These are phyloP conservation scores for Hippocampus comes DNA, from an alignment of 2,113 vertebrate genomes.

Conservation along the genomic window DNA sequence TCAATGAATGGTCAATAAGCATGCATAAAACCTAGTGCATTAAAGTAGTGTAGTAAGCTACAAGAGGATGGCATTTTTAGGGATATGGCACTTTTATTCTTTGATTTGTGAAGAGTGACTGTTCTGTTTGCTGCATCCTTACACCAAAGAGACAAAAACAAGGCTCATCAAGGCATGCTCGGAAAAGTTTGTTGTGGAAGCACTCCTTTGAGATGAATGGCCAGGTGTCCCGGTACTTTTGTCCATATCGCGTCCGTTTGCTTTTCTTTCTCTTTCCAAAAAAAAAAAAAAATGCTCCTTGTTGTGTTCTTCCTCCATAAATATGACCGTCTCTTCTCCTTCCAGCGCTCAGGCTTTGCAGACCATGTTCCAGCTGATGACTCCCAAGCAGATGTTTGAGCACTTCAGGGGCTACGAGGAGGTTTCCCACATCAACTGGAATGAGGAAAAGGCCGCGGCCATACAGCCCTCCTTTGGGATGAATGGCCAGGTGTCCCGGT, in stretches of 20 bases:
- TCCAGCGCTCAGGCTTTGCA: constrained; percentile 91
- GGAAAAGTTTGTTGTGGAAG: not conserved
- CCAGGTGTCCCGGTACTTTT: not conserved
- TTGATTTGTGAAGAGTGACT: not conserved
- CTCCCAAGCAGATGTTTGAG: constrained; percentile 98
- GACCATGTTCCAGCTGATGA: constrained; percentile 99
- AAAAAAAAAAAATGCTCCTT: not conserved
- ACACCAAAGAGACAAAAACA: not conserved
- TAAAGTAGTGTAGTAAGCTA: not conserved
- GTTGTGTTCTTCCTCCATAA: constrained; percentile 18
- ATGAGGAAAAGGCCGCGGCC: constrained; percentile 91
- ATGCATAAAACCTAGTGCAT: not conserved
- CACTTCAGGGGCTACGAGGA: constrained; percentile 90
- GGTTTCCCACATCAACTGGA: constrained; percentile 96
- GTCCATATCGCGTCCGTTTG: too few relatives aligned
- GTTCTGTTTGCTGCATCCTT: not conserved
- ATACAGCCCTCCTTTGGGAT: constrained; percentile 57
- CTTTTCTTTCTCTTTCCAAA: not conserved
- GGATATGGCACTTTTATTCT: not conserved
- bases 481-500: not conserved
- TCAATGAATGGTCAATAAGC: not conserved
- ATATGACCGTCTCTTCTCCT: constrained; percentile 18
- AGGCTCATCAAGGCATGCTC: too few relatives aligned
- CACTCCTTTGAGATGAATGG: not conserved
- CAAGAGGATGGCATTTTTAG: not conserved